These are phyloP conservation scores for Himalopsyche kuldschensis DNA, from an alignment of 2,888 invertebrate species.

Conservation along the genomic window DNA sequence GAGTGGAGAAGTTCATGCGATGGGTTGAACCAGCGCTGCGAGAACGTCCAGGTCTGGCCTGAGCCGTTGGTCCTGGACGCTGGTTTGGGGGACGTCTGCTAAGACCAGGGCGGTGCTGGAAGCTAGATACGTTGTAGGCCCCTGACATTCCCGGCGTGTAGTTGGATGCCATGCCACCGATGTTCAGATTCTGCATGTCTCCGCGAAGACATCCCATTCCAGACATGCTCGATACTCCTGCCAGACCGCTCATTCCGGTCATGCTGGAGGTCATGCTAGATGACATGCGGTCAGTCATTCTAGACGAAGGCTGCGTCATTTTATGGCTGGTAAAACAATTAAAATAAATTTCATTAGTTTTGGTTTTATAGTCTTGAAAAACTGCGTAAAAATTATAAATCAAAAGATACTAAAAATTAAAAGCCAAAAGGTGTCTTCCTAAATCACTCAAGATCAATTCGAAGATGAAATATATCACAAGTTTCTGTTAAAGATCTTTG, in stretches of 20 bases:
- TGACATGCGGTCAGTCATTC: conserved; percentile 57
- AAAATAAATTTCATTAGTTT: neutral
- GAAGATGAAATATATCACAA: too few species aligned
- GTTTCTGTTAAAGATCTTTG: too few species aligned
- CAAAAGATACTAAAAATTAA: too few species aligned
- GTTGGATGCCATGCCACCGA: conserved; percentile 59
- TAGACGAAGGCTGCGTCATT: conserved; percentile 44
- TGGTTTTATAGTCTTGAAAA: too few species aligned
- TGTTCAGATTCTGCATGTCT: conserved; percentile 54
- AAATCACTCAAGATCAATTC: too few species aligned
- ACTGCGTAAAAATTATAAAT: too few species aligned
- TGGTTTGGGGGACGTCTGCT: conserved; percentile 58
- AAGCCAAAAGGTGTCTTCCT: too few species aligned
- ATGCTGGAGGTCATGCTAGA: conserved; percentile 59
- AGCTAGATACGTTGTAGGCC: conserved; percentile 58
- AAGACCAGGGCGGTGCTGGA: conserved; percentile 58
- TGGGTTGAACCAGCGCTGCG: conserved; percentile 55
- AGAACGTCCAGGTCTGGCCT: conserved; percentile 56
- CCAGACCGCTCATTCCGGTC: conserved; percentile 56
- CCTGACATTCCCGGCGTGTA: conserved; percentile 58
- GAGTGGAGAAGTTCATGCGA: conserved; percentile 54
- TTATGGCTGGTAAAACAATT: neutral
- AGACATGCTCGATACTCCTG: conserved; percentile 55
- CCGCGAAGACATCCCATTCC: conserved; percentile 55
- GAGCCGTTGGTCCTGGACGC: conserved; percentile 56